phyloP scores from a whole-genome alignment of 1,140 invertebrate genomes.

The Aplysia californica region DNA sequence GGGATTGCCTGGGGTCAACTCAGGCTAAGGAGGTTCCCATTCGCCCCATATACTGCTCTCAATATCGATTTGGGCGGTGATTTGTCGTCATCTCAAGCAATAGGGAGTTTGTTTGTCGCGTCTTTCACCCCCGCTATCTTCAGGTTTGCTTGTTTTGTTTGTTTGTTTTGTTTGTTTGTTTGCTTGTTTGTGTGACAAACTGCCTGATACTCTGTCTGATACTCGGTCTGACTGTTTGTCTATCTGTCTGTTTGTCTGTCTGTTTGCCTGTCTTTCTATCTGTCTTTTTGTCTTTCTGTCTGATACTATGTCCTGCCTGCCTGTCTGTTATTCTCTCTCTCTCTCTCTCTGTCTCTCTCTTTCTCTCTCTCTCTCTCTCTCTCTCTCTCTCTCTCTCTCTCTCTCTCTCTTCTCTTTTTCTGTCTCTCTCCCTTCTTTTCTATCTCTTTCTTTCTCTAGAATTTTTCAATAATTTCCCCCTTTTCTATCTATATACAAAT shows the following conservation, averaged over 20 bases:
- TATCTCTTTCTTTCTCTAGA: too few species aligned
- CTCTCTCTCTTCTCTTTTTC: neutral
- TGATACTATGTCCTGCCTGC: neutral
- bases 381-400: neutral
- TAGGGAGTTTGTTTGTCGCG: neutral
- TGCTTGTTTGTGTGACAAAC: too few species aligned
- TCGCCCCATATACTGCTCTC: neutral
- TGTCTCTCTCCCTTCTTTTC: neutral
- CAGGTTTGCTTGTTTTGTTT: neutral
- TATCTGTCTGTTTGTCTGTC: too few species aligned
- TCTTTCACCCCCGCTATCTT: neutral
- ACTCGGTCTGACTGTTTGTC: too few species aligned
- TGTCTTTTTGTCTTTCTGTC: too few species aligned
- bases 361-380: slow-evolving; percentile 3
- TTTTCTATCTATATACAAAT: too few species aligned
- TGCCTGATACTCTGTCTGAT: neutral
- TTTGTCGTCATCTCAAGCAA: neutral
- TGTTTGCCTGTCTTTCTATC: too few species aligned
- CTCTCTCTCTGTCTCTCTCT: slow-evolving; percentile 4
- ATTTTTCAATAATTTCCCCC: too few species aligned
- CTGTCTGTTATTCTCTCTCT: too few species aligned
- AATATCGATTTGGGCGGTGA: neutral
- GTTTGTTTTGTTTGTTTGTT: too few species aligned
- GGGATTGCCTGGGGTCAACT: neutral
- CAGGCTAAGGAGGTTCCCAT: neutral